phyloP scores from a whole-genome alignment of 2,888 invertebrate species.

The Pardosa pseudoannulata region DNA sequence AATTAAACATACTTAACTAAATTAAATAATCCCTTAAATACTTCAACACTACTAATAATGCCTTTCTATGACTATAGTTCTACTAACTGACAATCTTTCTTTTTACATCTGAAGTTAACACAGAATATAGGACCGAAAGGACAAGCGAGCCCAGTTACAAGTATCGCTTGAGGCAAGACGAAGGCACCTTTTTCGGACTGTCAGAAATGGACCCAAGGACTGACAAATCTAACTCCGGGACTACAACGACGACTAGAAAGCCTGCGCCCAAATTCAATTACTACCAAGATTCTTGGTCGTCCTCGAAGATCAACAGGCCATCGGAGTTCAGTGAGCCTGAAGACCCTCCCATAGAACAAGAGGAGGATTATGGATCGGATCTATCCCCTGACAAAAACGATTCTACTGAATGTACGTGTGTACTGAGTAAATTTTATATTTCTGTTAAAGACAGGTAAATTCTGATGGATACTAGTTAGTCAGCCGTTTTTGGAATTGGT shows the following conservation, averaged over 20 bases:
- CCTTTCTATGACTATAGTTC: no score
- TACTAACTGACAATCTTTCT: no score
- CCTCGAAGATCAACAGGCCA: not conserved
- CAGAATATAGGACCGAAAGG: conserved; percentile 31
- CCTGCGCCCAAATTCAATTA: not conserved
- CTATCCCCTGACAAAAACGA: conserved; percentile 26
- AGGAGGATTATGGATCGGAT: conserved; percentile 48
- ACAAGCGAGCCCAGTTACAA: conserved; percentile 34
- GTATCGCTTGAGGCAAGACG: conserved; percentile 44
- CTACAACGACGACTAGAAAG: not conserved
- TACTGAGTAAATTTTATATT: not conserved
- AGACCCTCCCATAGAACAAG: conserved; percentile 20
- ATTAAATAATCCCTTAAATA: no score
- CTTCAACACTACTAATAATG: no score
- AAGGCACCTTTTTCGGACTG: conserved; percentile 41
- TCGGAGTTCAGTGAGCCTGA: conserved; percentile 11
- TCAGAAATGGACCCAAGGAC: conserved; percentile 19
- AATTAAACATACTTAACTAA: no score
- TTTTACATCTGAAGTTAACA: not conserved
- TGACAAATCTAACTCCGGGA: not conserved
- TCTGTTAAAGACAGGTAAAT: no score
- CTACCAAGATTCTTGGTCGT: not conserved
- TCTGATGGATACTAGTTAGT: no score
- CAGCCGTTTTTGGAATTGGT: no score
- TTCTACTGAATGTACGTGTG: conserved; percentile 54